Base-by-base conservation (phyloP, 2,888 invertebrate genomes). In the Bimastos eiseni region DNA sequence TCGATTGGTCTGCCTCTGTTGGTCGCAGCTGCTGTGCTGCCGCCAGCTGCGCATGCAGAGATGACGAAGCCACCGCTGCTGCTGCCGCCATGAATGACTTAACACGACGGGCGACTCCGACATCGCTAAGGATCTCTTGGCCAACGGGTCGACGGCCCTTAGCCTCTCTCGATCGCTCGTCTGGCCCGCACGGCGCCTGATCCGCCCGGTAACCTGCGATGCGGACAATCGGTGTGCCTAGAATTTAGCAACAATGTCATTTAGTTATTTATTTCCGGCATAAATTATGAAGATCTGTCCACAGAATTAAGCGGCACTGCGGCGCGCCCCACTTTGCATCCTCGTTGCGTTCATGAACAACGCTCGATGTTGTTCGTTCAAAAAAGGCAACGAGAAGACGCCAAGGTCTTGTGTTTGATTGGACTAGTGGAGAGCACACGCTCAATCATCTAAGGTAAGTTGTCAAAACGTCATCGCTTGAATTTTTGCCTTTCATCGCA, bases 231-330 rank as follows among this genome's bases (percentile, higher is more conserved):
- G 30, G 30, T n/a, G 49, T n/a, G 70, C 70, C 70, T 70, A 70
- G 70, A 70, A 70, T 70, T 70, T n/a, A 70, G 70, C 70, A 70
- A n/a, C 70, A 70, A 70, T 70, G n/a, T 70, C 70, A n/a, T 70
- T 70, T 70, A n/a, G 30, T 70, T 70, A 70, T 70, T 70, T 70
- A 70, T 70, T 70, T 70, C 70, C 70, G 70, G 70, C 4, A 70
- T 70, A 70, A 70, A 70, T 70, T 70, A 70, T 70, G 70, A 70
- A 70, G 13, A 70, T 30, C 70, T 70, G 70, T 30, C n/a, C 70
- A 70, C n/a, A 70, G 55, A 44, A 13, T 11, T 4, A 70, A n/a
- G n/a, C n/a, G 70, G 70, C n/a, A 13, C 8, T 70, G 70, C 30
- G 8, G 70, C 55, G 55, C 55, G 0, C 55, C 30, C 30, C 24